Evolutionary conservation across 2,888 invertebrate genomes (phyloP).

Genomic region (Noctua comes): DNA sequence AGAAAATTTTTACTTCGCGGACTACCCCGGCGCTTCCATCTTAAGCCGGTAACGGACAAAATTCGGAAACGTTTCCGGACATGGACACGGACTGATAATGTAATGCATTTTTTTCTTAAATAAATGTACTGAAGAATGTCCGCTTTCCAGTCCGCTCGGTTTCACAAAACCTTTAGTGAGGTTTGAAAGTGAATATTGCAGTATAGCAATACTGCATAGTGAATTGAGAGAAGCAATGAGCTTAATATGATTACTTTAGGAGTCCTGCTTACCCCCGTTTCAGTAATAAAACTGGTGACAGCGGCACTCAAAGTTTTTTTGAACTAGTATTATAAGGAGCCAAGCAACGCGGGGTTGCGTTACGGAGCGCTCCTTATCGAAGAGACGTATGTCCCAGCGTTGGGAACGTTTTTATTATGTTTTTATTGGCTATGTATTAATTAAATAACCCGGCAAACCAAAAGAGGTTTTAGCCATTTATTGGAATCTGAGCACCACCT

Average conservation of each 20-base stretch:
- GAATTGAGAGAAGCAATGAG: conserved; percentile 4
- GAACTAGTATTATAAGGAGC: neutral
- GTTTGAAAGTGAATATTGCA: neutral
- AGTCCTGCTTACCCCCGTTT: conserved; percentile 44
- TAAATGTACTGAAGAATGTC: neutral
- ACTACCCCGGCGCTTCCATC: too few relatives aligned
- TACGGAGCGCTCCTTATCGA: fast-evolving
- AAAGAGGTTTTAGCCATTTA: too few relatives aligned
- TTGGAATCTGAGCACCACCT: too few relatives aligned
- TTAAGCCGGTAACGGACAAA: too few relatives aligned
- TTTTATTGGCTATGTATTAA: too few relatives aligned
- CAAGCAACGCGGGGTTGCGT: neutral
- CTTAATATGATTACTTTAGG: conserved; percentile 43
- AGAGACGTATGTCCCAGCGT: neutral
- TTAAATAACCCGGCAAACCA: too few relatives aligned
- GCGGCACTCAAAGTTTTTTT: conserved; percentile 59
- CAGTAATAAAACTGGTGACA: conserved; percentile 52
- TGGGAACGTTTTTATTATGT: neutral
- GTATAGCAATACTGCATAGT: neutral
- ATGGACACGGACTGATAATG: neutral
- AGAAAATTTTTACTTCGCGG: too few relatives aligned
- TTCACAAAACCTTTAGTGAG: neutral
- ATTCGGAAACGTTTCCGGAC: too few relatives aligned
- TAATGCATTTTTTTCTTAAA: neutral
- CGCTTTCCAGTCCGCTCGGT: neutral